Evolutionary conservation across 2,113 vertebrate genomes (phyloP).

Genomic region (Crocuta crocuta): DNA sequence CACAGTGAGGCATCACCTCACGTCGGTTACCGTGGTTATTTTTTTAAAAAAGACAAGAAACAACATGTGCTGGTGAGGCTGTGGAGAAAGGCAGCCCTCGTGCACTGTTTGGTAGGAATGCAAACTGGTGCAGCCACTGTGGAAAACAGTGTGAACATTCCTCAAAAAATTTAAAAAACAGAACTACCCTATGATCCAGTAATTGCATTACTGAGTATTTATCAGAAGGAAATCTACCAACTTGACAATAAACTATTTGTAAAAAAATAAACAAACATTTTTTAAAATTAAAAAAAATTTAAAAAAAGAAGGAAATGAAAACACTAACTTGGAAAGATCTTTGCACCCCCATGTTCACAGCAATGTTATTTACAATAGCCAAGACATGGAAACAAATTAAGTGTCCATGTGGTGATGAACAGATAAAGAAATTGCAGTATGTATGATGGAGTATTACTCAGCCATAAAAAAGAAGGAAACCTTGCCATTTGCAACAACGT

Average conservation of each 20-base stretch:
- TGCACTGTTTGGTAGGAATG: too few relatives aligned
- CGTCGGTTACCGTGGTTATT: too few relatives aligned
- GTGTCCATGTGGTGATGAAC: not conserved
- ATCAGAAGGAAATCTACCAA: not conserved
- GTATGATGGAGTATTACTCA: not conserved
- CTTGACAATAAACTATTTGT: too few relatives aligned
- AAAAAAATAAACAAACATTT: too few relatives aligned
- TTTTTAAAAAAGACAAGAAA: not conserved
- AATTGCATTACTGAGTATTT: not conserved
- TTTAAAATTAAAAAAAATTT: too few relatives aligned
- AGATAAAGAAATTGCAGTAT: not conserved
- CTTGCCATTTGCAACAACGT: not conserved
- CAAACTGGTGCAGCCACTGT: not conserved
- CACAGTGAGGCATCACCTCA: not conserved
- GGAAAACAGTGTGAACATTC: not conserved
- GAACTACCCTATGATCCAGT: not conserved
- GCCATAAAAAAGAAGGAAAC: not conserved
- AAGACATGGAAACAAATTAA: not conserved
- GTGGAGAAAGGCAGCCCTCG: not conserved
- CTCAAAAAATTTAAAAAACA: not conserved
- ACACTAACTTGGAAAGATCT: not conserved
- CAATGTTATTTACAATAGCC: not conserved
- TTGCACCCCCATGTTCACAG: not conserved
- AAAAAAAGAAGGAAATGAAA: not conserved
- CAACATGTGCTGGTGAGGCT: not conserved